Percentiles rank a stretch among this genome's conserved stretches.
These are phyloP conservation scores for Meloidogyne chitwoodi DNA, from an alignment of 1,140 invertebrate species.

Conservation along the genomic window DNA sequence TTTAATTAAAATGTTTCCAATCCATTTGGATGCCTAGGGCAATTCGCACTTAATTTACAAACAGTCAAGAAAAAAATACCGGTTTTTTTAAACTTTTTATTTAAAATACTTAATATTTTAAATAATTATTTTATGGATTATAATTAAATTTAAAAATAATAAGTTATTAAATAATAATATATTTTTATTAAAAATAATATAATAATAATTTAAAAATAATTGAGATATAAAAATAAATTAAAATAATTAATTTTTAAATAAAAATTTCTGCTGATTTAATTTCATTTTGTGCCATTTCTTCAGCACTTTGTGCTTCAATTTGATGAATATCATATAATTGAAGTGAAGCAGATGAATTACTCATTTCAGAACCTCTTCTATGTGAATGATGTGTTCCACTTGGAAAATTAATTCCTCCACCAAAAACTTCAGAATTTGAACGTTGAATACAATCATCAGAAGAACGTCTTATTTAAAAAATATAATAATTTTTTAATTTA, in stretches of 20 bases:
- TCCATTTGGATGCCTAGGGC: not conserved
- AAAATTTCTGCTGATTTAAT: slow-evolving; percentile 32
- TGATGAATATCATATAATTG: slow-evolving; percentile 57
- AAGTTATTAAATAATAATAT: too few relatives aligned
- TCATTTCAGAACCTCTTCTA: slow-evolving; percentile 54
- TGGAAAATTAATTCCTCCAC: slow-evolving; percentile 53
- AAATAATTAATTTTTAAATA: slow-evolving; percentile 21
- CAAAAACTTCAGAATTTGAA: slow-evolving; percentile 55
- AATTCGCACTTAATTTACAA: not conserved
- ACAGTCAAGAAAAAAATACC: not conserved
- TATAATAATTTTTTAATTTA: not conserved
- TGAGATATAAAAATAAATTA: not conserved
- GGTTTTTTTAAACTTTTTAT: not conserved
- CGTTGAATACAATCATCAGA: slow-evolving; percentile 55
- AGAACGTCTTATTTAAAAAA: slow-evolving; percentile 42
- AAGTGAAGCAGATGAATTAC: slow-evolving; percentile 56
- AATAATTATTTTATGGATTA: not conserved
- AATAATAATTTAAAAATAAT: not conserved
- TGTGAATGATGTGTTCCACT: slow-evolving; percentile 42
- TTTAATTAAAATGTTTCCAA: not conserved
- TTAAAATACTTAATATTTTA: not conserved
- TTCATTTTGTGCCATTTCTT: slow-evolving; percentile 24
- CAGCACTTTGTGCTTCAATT: slow-evolving; percentile 32
- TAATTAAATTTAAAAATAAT: not conserved
- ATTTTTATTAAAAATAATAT: not conserved